These are phyloP conservation scores for Syngnathus typhle DNA, from an alignment of 2,113 vertebrate genomes.

Conservation along the genomic window DNA sequence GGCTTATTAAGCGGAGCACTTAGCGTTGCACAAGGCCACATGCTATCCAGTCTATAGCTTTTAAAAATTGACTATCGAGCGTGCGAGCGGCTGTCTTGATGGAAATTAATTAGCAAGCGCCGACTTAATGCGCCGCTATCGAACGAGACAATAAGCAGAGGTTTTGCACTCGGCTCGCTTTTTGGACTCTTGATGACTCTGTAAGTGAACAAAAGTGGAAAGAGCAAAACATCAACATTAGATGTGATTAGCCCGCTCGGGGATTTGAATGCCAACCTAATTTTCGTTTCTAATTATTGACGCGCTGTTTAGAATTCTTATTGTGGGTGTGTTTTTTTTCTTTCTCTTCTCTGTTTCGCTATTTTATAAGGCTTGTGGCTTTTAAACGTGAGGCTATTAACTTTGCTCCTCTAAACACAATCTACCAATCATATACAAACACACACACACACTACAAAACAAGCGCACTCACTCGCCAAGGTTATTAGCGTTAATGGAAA, in stretches of 20 bases:
- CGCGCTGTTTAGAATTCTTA: constrained; percentile 28
- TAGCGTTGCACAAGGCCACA: constrained; percentile 23
- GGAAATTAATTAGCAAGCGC: constrained; percentile 56
- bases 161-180: constrained; percentile 36
- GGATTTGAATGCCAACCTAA: constrained; percentile 30
- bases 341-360: constrained; percentile 18
- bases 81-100: constrained; percentile 41
- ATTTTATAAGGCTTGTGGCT: constrained; percentile 35
- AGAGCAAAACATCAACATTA: constrained; percentile 44
- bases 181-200: constrained; percentile 46
- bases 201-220: constrained; percentile 32
- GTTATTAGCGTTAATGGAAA: no score
- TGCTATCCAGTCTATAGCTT: constrained; percentile 44
- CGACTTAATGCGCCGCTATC: constrained; percentile 49
- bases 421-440: neutral
- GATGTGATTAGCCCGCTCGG: constrained; percentile 31
- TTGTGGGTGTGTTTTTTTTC: constrained; percentile 15
- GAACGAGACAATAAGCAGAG: constrained; percentile 54
- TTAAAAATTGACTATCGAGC: constrained; percentile 37
- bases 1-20: constrained; percentile 33
- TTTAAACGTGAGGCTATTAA: constrained; percentile 42
- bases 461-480: no score
- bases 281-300: constrained; percentile 40
- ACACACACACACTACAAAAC: neutral
- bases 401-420: constrained; percentile 8